Base-by-base conservation (phyloP, 2,797 vertebrate genomes). In the Prunella strophiata region DNA sequence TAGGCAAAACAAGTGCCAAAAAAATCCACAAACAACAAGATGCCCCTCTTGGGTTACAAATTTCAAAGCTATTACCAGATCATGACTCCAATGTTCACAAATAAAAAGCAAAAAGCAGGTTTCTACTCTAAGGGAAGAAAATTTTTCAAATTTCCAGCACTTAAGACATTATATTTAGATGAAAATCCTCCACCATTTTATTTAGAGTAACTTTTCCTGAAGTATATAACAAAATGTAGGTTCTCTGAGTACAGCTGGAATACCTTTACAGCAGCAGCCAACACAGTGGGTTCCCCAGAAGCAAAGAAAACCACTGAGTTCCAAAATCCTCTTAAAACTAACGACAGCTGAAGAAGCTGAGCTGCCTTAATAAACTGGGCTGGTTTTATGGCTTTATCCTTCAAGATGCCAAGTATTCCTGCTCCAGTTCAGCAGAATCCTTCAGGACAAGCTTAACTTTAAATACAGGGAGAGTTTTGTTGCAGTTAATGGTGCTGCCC, bases 361-460 rank as follows among this genome's bases (percentile, higher is more conserved):
- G 89, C 84, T 83, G 62, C 80, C 68, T 91, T 54, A 94, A 91
- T 82, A 94, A 94, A 91, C 52, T 10, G 8, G 78, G 92, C 89
- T 91, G 87, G 82, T 84, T 89, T 83, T 83, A 85, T 15, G 48
- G 79, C 82, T 93, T 94, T 66, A 93, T 92, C 89, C 92, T 81
- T 72, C 47, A 50, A 88, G 78, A 75, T 62, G 87, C 89, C 82
- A 85, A 88, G 54, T 80, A 30, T 32, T 90, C 74, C 90, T 58
- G 71, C 82, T 91, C 78, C 68, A 32, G 68, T 74, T 80, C 79
- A 66, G 79, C 85, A 65, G 13, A 21, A 80, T 85, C 91, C 89
- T 94, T 59, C 94, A 93, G 85, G 72, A 94, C 75, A 89, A 85
- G 91, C 89, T 94, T 93, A 85, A 82, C 63, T 93, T 82, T 42